Evolutionary conservation across 2,888 invertebrate genomes (phyloP).

Genomic region (Drosophila nr. medialis): DNA sequence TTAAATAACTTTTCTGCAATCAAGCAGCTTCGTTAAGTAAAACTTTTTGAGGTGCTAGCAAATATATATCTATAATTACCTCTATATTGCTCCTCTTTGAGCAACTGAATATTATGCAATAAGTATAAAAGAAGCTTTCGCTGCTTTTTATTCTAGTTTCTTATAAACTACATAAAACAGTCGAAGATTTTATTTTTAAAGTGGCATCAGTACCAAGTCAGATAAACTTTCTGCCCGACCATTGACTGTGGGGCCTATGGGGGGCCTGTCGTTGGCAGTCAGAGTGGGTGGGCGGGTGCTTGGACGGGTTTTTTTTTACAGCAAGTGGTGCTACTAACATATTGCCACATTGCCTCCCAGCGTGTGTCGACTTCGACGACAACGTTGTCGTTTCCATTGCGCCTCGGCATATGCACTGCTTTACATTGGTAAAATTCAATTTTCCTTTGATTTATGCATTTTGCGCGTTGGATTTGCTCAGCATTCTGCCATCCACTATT

Average conservation of each 20-base stretch:
- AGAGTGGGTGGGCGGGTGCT: neutral
- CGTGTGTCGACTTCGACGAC: conserved; percentile 35
- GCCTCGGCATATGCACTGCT: conserved; percentile 50
- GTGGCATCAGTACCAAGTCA: conserved; percentile 59
- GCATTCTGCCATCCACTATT: conserved; percentile 18
- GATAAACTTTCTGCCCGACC: conserved; percentile 55
- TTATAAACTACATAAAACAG: conserved; percentile 43
- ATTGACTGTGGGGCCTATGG: conserved; percentile 5
- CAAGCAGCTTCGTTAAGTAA: neutral
- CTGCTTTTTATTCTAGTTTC: neutral
- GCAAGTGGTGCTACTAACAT: conserved; percentile 23
- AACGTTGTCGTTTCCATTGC: conserved; percentile 20
- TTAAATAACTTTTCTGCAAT: neutral
- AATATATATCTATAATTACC: conserved; percentile 3
- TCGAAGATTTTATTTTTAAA: conserved; percentile 64
- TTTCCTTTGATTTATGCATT: conserved; percentile 76
- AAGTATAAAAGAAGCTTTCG: neutral
- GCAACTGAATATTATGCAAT: conserved; percentile 6
- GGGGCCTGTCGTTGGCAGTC: neutral
- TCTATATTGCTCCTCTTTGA: conserved; percentile 19
- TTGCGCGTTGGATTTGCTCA: conserved; percentile 58
- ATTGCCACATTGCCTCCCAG: conserved; percentile 50
- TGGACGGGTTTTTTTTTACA: neutral
- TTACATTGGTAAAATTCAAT: conserved; percentile 70
- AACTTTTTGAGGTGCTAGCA: neutral